Evolutionary conservation across 2,797 vertebrate genomes (phyloP).

Genomic region (Manis pentadactyla): DNA sequence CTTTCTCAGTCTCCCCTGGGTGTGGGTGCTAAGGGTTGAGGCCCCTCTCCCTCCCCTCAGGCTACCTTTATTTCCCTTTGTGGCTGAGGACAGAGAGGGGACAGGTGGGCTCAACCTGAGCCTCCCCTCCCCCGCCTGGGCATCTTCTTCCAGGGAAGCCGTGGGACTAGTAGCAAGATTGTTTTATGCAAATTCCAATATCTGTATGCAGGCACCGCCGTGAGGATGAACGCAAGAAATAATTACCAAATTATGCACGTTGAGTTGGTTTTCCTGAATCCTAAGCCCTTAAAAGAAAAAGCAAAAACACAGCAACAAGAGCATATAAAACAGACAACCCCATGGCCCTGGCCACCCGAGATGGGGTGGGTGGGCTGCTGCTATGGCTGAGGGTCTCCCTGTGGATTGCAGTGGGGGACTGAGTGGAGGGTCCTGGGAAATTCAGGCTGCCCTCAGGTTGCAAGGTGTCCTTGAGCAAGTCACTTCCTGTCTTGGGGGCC

Average conservation of each 20-base stretch:
- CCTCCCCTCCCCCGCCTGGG: constrained; percentile 39
- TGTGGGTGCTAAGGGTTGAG: background rate
- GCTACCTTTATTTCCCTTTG: constrained; percentile 81
- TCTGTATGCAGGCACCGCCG: constrained; percentile 83
- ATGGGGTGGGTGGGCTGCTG: fast-evolving
- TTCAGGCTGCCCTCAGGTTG: background rate
- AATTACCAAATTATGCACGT: constrained; percentile 87
- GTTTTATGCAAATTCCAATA: constrained; percentile 87
- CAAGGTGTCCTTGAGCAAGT: background rate
- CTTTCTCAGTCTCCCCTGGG: background rate
- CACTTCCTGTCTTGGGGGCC: background rate
- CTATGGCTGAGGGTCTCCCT: background rate
- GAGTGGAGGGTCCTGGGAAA: background rate
- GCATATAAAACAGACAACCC: background rate
- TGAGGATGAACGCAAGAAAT: constrained; percentile 85
- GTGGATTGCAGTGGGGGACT: background rate
- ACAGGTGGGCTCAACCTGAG: constrained; percentile 75
- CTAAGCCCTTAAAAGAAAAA: constrained; percentile 40
- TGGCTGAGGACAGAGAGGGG: constrained; percentile 78
- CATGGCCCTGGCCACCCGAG: fast-evolving
- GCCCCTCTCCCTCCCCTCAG: constrained; percentile 67
- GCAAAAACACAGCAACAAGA: background rate
- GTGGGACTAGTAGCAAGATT: constrained; percentile 58
- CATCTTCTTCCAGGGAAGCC: constrained; percentile 65
- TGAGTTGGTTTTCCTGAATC: constrained; percentile 79